Base-by-base conservation (phyloP, 1,140 invertebrate species). In the Parapsyche elsis region DNA sequence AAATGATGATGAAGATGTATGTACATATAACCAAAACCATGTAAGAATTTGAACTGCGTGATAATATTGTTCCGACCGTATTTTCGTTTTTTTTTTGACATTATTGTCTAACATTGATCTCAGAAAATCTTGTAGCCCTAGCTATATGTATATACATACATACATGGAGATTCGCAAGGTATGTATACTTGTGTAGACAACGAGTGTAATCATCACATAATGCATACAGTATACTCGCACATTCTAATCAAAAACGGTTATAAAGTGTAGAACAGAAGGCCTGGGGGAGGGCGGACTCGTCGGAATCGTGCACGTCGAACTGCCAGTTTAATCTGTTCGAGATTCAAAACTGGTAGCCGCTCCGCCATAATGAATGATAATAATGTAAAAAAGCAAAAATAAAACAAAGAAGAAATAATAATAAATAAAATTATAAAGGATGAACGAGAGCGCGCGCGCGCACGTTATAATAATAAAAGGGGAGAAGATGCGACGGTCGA, bases 381-480 rank as follows among this genome's bases (percentile, higher is more conserved):
- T 61, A 61, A 61, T 61, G 59, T n/a, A n/a, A n/a, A n/a, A n/a
- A n/a, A n/a, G n/a, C n/a, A n/a, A 23, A 21, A 61, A 53, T 53
- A 53, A 53, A 53, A 53, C n/a, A n/a, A n/a, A n/a, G n/a, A n/a
- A n/a, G n/a, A 53, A 14, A 53, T 14, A 53, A 2, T 4, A 14
- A 53, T 53, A 53, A 53, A 5, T 4, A 38, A 38, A 38, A 38
- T 38, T 4, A 38, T 4, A 38, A 1, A 38, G 30, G 2, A 38
- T 53, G 49, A 14, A 46, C 12, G 45, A 53, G 16, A 53, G 49
- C 49, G 45, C 45, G 12, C 45, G 12, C 16, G 16, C 16, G 49
- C 16, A 12, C 49, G 49, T 53, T 53, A 53, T 21, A 26, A 38
- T 38, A 38, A 38, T 38, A 38, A 38, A 38, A 38, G 30, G 30